A percentile compares a stretch with the other conserved stretches of the same genome.
Evolutionary conservation across 2,888 invertebrate species (phyloP).

Genomic region (Pyrochroa serraticornis): DNA sequence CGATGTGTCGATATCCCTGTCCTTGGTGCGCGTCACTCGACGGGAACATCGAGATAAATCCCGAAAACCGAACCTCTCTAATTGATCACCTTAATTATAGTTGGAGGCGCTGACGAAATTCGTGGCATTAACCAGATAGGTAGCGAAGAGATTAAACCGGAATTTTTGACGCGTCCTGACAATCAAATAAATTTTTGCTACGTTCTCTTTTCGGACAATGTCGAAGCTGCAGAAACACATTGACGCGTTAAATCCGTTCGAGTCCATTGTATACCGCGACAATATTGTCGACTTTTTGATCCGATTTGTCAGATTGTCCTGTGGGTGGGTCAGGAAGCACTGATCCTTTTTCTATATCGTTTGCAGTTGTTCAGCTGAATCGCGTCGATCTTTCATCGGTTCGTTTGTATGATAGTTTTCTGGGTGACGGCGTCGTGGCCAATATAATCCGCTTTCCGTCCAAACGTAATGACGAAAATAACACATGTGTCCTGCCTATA

Average conservation of each 20-base stretch:
- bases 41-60: conserved; percentile 40
- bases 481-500: conserved; percentile 58
- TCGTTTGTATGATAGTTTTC: conserved; percentile 18
- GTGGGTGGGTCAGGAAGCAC: conserved; percentile 57
- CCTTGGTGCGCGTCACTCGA: conserved; percentile 37
- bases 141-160: no score
- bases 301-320: conserved; percentile 60
- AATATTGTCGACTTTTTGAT: conserved; percentile 62
- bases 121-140: no score
- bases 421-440: conserved; percentile 43
- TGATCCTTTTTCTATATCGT: conserved; percentile 58
- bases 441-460: conserved; percentile 58
- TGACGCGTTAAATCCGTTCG: conserved; percentile 55
- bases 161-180: conserved; percentile 1
- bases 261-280: conserved; percentile 57
- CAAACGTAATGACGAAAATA: conserved; percentile 59
- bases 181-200: conserved; percentile 23
- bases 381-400: neutral
- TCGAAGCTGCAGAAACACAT: conserved; percentile 43
- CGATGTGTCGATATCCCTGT: conserved; percentile 53
- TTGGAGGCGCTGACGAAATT: no score
- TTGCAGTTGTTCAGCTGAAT: conserved; percentile 41
- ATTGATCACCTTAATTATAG: conserved; percentile 11
- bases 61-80: conserved; percentile 23
- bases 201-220: conserved; percentile 23